Percentiles rank a stretch among this genome's conserved stretches.
Evolutionary conservation across 2,888 invertebrate species (phyloP).

Genomic region (Andrena chrysosceles): DNA sequence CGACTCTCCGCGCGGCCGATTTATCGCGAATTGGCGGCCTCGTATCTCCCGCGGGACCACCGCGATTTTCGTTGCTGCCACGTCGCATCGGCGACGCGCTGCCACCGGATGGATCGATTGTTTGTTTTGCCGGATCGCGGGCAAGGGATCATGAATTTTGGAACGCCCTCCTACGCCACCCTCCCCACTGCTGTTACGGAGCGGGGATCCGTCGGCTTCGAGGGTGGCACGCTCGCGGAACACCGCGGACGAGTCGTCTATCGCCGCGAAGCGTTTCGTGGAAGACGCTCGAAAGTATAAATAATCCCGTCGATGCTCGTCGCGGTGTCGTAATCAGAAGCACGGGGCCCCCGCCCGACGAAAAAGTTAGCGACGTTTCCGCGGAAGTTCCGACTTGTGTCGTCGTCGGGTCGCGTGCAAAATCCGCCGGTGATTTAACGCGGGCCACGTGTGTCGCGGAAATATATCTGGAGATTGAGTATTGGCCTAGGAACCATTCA

Average conservation of each 20-base stretch:
- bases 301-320: background rate
- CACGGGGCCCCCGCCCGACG: background rate
- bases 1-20: background rate
- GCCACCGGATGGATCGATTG: constrained; percentile 48
- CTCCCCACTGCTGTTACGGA: constrained; percentile 31
- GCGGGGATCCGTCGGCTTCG: constrained; percentile 51
- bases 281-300: constrained; percentile 15
- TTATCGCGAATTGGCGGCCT: background rate
- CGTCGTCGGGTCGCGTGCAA: constrained; percentile 44
- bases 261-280: constrained; percentile 9
- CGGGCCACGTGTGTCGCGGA: constrained; percentile 45
- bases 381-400: background rate
- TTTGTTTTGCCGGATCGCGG: constrained; percentile 69
- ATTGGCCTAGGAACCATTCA: constrained; percentile 57
- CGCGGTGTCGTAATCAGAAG: background rate
- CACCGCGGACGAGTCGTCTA: constrained; percentile 2
- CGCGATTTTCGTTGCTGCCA: constrained; percentile 22
- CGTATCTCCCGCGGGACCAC: background rate
- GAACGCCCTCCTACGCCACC: constrained; percentile 47
- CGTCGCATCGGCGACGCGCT: constrained; percentile 15
- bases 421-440: constrained; percentile 51
- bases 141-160: constrained; percentile 70
- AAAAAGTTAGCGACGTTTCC: background rate
- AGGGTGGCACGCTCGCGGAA: constrained; percentile 43
- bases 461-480: constrained; percentile 54